Percentiles rank a stretch among this genome's conserved stretches.
Evolutionary conservation across 2,797 vertebrate genomes (phyloP).

Genomic region (Oryzias sinensis): DNA sequence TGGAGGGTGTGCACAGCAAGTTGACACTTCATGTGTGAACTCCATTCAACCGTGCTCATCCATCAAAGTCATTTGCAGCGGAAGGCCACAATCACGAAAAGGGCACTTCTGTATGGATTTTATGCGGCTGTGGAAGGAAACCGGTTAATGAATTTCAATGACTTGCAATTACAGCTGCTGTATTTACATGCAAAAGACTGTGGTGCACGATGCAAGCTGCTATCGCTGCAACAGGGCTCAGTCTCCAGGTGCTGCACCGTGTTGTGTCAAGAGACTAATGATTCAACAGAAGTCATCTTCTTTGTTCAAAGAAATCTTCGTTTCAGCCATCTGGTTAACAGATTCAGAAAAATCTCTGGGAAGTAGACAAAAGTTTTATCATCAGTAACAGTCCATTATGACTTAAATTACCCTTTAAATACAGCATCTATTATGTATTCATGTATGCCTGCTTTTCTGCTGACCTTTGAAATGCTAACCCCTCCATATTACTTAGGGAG

Average conservation of each 20-base stretch:
- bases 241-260: constrained; percentile 21
- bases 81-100: constrained; percentile 43
- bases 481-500: too few species aligned
- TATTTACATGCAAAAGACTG: constrained; percentile 52
- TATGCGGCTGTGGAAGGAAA: constrained; percentile 50
- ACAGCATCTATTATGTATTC: constrained; percentile 37
- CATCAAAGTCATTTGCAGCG: constrained; percentile 46
- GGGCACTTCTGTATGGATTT: constrained; percentile 61
- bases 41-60: constrained; percentile 50
- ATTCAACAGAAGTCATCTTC: constrained; percentile 31
- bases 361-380: constrained; percentile 31
- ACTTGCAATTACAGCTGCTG: constrained; percentile 60
- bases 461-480: constrained; percentile 29
- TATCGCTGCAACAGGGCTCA: constrained; percentile 21
- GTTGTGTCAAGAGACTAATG: constrained; percentile 27
- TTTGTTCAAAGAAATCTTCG: constrained; percentile 11
- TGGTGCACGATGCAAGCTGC: constrained; percentile 25
- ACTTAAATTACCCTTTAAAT: constrained; percentile 32
- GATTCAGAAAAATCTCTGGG: constrained; percentile 13
- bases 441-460: constrained; percentile 7
- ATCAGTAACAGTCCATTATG: constrained; percentile 26
- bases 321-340: constrained; percentile 21
- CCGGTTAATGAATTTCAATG: constrained; percentile 65
- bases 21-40: constrained; percentile 43
- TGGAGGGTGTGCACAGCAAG: constrained; percentile 5